Evolutionary conservation across 2,113 vertebrate species (phyloP).

Genomic region (Loxodonta africana): DNA sequence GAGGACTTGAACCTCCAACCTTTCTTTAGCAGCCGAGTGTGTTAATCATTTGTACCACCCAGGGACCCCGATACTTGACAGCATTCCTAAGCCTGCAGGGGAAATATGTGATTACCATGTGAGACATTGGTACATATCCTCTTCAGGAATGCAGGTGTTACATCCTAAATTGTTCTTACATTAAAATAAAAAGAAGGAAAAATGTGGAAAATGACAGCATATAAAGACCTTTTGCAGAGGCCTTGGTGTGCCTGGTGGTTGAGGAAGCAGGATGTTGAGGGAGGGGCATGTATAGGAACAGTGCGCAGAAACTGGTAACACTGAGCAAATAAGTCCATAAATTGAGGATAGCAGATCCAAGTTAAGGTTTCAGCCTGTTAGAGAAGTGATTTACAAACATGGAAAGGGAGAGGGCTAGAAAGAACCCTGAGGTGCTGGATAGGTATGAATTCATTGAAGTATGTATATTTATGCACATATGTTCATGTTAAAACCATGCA

Average conservation of each 20-base stretch:
- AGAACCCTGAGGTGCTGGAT: not conserved
- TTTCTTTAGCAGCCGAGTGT: no score
- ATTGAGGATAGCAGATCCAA: not conserved
- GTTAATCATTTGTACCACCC: no score
- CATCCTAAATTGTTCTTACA: not conserved
- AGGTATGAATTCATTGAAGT: not conserved
- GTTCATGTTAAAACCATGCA: not conserved
- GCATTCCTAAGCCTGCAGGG: not conserved
- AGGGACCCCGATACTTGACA: not conserved
- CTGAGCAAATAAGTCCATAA: not conserved
- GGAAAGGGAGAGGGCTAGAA: not conserved
- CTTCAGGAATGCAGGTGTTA: not conserved
- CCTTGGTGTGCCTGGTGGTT: not conserved
- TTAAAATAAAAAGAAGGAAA: slow-evolving; percentile 11
- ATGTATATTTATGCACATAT: not conserved
- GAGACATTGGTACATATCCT: fast-evolving
- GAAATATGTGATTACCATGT: fast-evolving
- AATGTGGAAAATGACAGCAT: not conserved
- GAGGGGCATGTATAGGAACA: no score
- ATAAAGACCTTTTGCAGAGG: not conserved
- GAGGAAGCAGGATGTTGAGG: not conserved
- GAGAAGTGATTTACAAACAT: not conserved
- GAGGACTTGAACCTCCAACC: no score
- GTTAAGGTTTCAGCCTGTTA: not conserved
- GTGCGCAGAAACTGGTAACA: not conserved